Evolutionary conservation across 1,140 invertebrate species (phyloP), one percentile per base, ranked within the genome.

Genomic region (Hirudo medicinalis): DNA sequence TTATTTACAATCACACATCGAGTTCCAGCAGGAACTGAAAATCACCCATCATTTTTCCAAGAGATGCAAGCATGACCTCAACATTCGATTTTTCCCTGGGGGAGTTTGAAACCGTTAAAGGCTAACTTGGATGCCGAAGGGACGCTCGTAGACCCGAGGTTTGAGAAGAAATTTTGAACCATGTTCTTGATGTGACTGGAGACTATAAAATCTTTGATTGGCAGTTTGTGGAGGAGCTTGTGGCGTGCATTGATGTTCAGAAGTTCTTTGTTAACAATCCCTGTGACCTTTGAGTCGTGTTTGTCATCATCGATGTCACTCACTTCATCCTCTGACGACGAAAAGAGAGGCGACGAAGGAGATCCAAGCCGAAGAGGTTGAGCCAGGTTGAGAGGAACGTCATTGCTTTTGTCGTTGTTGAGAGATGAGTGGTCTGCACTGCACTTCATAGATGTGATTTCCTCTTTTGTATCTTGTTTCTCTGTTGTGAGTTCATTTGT

Each of bases 11-110:
- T 49, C 43, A 11, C 15, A 49, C 9, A 49, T 5, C 11, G 43
- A 15, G 43, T 13, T 49, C 15, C 43, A 49, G 32, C 15, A 17
- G 32, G 32, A 36, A 36, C 32, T 3, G 32, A 36, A 36, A 36
- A 36, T 36, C 32, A 36, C 6, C 32, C 32, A 36, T 9, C 43
- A 49, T 8, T 49, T 9, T 13, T 8, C 15, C 3, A 49, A 49
- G 13, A 49, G 15, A 49, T 13, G 15, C 43, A 5, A 49, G 43
- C 4, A 63, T n/a, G 19, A 63, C 2, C 13, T 63, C 15, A 63
- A 63, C 57, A 63, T 25, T 63, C 57, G 57, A 63, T 63, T 20
- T 63, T 32, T 63, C 29, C 29, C 57, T 63, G 57, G 9, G 57
- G 57, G 1, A 63, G 22, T 63, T 63, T 63, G 57, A 63, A 63